Percentiles rank a stretch among this genome's conserved stretches.
These are phyloP conservation scores for Pseudoatta argentina DNA, from an alignment of 1,140 invertebrate species.

Conservation along the genomic window DNA sequence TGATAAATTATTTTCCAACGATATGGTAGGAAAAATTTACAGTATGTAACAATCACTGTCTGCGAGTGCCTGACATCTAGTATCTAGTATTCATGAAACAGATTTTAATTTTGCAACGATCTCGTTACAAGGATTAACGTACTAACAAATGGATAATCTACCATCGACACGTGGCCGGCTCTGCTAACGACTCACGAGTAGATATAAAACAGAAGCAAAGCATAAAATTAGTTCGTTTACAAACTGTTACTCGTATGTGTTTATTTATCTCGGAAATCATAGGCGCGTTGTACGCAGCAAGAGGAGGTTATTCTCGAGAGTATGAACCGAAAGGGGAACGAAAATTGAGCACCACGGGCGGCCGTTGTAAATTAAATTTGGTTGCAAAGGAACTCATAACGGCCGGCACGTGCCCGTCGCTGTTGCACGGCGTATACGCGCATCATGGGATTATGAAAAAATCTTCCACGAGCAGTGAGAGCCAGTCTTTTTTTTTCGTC, in stretches of 20 bases:
- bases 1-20: background rate
- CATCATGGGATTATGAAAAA: slow-evolving; percentile 73
- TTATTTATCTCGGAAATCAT: slow-evolving; percentile 64
- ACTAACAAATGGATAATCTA: slow-evolving; percentile 19
- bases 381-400: slow-evolving; percentile 78
- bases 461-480: slow-evolving; percentile 58
- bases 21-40: background rate
- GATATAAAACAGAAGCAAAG: slow-evolving; percentile 54
- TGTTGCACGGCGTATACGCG: slow-evolving; percentile 58
- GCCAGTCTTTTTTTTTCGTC: slow-evolving; percentile 58
- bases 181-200: slow-evolving; percentile 7
- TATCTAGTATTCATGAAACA: background rate
- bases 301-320: slow-evolving; percentile 54
- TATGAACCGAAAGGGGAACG: slow-evolving; percentile 42
- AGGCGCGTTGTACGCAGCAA: slow-evolving; percentile 32
- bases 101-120: slow-evolving; percentile 9
- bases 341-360: slow-evolving; percentile 74
- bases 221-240: slow-evolving; percentile 71
- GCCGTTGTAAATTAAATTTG: slow-evolving; percentile 79
- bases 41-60: background rate
- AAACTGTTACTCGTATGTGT: slow-evolving; percentile 54
- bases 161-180: slow-evolving; percentile 23
- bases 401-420: slow-evolving; percentile 75
- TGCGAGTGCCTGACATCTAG: background rate
- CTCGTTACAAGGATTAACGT: slow-evolving; percentile 8